A percentile compares a stretch with the other conserved stretches of the same genome.
These are phyloP conservation scores for Rhadinocentrus ornatus DNA, from an alignment of 2,797 vertebrate genomes.

Conservation along the genomic window DNA sequence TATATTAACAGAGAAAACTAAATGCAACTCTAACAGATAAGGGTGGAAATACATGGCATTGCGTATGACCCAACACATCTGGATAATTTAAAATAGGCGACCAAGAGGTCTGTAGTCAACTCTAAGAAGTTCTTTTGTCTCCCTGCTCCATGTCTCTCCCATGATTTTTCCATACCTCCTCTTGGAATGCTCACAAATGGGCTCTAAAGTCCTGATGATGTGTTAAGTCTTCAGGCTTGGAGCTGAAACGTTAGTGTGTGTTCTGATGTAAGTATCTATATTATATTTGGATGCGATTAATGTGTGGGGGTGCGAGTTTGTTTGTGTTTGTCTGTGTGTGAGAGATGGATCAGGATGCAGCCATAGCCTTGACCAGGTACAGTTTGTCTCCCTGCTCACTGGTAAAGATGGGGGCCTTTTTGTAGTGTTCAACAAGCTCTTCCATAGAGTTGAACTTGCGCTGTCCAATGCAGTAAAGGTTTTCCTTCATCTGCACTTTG, in stretches of 20 bases:
- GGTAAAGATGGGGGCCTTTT: constrained; percentile 95
- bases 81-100: constrained; percentile 78
- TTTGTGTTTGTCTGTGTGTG: constrained; percentile 4
- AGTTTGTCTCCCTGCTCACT: constrained; percentile 95
- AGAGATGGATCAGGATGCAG: constrained; percentile 84
- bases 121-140: constrained; percentile 68
- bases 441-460: constrained; percentile 95
- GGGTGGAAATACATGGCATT: constrained; percentile 81
- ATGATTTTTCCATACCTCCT: constrained; percentile 59
- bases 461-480: constrained; percentile 93
- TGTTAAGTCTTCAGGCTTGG: constrained; percentile 71
- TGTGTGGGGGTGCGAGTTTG: constrained; percentile 36
- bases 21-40: constrained; percentile 80
- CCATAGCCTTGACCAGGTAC: constrained; percentile 91
- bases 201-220: constrained; percentile 73
- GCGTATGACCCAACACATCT: constrained; percentile 80
- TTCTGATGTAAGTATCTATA: constrained; percentile 60
- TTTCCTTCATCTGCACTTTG: constrained; percentile 93
- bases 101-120: constrained; percentile 76
- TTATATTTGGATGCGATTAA: constrained; percentile 47
- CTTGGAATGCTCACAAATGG: constrained; percentile 81
- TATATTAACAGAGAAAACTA: constrained; percentile 79
- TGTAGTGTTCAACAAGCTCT: constrained; percentile 96
- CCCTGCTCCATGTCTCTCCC: constrained; percentile 54
- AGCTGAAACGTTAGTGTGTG: constrained; percentile 77